Evolutionary conservation across 2,888 invertebrate genomes (phyloP).

Genomic region (Hyposoter dolosus): DNA sequence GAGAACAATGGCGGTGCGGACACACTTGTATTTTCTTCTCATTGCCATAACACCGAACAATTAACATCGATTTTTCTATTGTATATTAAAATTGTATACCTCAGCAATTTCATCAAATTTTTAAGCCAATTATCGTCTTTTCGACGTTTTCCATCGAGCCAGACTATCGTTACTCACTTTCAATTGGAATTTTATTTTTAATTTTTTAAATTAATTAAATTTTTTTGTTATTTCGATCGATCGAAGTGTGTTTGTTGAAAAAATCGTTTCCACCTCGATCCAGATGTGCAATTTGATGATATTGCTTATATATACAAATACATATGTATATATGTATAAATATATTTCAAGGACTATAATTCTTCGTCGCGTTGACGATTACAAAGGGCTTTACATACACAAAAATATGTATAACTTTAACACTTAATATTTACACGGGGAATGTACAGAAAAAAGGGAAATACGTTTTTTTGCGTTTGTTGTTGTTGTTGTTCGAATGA

Average conservation of each 20-base stretch:
- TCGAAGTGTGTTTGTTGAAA: background rate
- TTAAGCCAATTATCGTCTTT: background rate
- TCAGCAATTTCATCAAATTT: conserved; percentile 30
- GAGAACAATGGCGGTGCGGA: conserved; percentile 70
- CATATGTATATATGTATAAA: conserved; percentile 42
- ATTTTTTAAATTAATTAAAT: background rate
- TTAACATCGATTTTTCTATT: conserved; percentile 77
- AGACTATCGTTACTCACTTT: background rate
- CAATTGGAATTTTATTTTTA: too few species aligned
- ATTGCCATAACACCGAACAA: conserved; percentile 77
- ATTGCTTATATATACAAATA: conserved; percentile 6
- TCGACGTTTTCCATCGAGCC: background rate
- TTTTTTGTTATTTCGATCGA: background rate
- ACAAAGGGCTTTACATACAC: conserved; percentile 73
- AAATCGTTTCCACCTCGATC: background rate
- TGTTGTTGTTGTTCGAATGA: conserved; percentile 50
- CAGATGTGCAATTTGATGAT: background rate
- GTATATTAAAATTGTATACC: conserved; percentile 67
- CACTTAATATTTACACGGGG: conserved; percentile 72
- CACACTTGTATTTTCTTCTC: conserved; percentile 69
- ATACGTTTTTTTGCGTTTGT: conserved; percentile 35
- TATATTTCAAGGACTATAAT: conserved; percentile 59
- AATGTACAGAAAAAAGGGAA: conserved; percentile 69
- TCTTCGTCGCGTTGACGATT: conserved; percentile 69
- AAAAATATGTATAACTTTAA: conserved; percentile 76